These are phyloP conservation scores for Gadopsis marmoratus DNA, from an alignment of 2,797 vertebrate genomes.

Conservation along the genomic window DNA sequence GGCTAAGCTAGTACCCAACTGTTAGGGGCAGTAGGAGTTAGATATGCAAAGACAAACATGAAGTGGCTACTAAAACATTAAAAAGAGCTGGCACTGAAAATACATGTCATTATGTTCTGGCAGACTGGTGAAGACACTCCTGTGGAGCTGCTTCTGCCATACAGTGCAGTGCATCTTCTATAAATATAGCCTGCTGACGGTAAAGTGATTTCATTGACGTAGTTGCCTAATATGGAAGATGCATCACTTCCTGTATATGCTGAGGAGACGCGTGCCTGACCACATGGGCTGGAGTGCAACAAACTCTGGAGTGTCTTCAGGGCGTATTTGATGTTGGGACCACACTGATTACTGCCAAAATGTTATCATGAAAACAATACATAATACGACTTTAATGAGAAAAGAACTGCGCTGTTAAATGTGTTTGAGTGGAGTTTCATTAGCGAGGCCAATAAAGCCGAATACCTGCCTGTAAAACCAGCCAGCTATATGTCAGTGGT, in stretches of 20 bases:
- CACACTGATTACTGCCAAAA: background rate
- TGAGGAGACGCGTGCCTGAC: constrained; percentile 43
- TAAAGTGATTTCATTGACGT: constrained; percentile 79
- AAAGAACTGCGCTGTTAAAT: constrained; percentile 7
- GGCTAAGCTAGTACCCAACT: background rate
- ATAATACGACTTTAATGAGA: constrained; percentile 31
- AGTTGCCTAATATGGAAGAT: constrained; percentile 71
- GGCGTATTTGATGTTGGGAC: constrained; percentile 11
- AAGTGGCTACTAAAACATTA: background rate
- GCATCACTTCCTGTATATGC: constrained; percentile 68
- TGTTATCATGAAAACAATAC: constrained; percentile 12
- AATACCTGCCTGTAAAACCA: constrained; percentile 51
- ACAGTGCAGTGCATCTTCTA: constrained; percentile 72
- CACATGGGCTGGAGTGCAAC: constrained; percentile 34
- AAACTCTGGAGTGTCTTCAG: constrained; percentile 22
- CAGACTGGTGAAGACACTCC: constrained; percentile 70
- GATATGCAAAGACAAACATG: constrained; percentile 7
- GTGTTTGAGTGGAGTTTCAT: constrained; percentile 41
- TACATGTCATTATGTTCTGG: constrained; percentile 68
- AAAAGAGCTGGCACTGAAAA: constrained; percentile 55
- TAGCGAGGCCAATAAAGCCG: constrained; percentile 41
- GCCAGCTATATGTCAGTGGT: constrained; percentile 51
- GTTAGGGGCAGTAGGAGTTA: background rate
- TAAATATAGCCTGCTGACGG: constrained; percentile 78
- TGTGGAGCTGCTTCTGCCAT: constrained; percentile 72